Conservation (phyloP, 2,797 vertebrate species). For the Echeneis naucrates region DNA sequence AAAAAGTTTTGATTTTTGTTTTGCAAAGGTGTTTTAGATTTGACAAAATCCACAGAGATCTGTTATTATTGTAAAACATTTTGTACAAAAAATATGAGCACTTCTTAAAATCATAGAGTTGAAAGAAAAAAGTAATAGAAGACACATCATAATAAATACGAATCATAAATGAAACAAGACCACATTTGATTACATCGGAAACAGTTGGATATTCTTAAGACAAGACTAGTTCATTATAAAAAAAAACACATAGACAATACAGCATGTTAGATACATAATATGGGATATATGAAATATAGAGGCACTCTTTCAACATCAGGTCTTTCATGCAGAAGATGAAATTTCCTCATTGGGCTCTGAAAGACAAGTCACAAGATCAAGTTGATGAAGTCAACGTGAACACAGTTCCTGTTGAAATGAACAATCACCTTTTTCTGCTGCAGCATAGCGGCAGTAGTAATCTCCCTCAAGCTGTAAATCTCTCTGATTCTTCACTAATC, state of each 20-base stretch:
- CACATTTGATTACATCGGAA: slow-evolving; percentile 26
- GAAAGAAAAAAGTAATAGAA: slow-evolving; percentile 15
- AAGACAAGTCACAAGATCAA: slow-evolving; percentile 52
- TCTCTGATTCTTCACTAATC: background rate
- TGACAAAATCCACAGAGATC: background rate
- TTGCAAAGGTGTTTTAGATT: slow-evolving; percentile 31
- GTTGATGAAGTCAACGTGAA: slow-evolving; percentile 16
- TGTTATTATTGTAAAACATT: slow-evolving; percentile 32
- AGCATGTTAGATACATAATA: slow-evolving; percentile 32
- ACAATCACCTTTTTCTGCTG: background rate
- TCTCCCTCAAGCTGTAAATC: background rate
- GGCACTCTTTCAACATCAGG: background rate
- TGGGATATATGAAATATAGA: slow-evolving; percentile 6
- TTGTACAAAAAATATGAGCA: slow-evolving; percentile 61
- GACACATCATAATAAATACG: slow-evolving; percentile 61
- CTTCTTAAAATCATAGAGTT: slow-evolving; percentile 42
- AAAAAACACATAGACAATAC: slow-evolving; percentile 16
- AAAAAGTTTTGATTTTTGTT: slow-evolving; percentile 49
- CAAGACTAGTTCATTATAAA: slow-evolving; percentile 8
- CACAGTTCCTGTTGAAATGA: slow-evolving; percentile 38
- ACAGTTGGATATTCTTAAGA: slow-evolving; percentile 12
- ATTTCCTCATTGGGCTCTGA: slow-evolving; percentile 80
- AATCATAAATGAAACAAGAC: slow-evolving; percentile 13
- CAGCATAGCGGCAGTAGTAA: background rate
- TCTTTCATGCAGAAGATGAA: slow-evolving; percentile 59